These are phyloP conservation scores for Eptesicus fuscus DNA, from an alignment of 2,113 vertebrate genomes.

Conservation along the genomic window DNA sequence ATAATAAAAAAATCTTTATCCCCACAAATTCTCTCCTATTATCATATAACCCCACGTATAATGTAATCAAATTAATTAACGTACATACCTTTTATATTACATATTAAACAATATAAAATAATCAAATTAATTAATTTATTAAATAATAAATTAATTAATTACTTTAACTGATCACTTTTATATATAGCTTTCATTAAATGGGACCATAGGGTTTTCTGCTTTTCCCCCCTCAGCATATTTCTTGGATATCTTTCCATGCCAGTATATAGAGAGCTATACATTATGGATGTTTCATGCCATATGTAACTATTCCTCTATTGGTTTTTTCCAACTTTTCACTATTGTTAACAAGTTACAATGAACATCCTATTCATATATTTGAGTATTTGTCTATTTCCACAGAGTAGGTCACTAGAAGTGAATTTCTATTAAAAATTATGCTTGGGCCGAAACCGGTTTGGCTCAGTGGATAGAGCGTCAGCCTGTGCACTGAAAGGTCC, in stretches of 20 bases:
- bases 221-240: background rate
- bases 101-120: background rate
- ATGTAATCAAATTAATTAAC: background rate
- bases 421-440: background rate
- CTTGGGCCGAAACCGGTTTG: too few species aligned
- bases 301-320: background rate
- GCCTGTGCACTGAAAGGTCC: too few species aligned
- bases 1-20: background rate
- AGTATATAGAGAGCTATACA: background rate
- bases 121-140: constrained; percentile 1
- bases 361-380: background rate
- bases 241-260: background rate
- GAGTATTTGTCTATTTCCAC: background rate
- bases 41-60: background rate
- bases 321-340: background rate
- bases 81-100: background rate
- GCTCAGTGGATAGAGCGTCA: too few species aligned
- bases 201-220: background rate
- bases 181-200: background rate
- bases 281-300: background rate
- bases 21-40: background rate
- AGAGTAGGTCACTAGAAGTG: background rate
- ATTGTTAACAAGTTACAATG: background rate
- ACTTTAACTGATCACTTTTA: background rate
- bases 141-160: background rate